A percentile compares a stretch with the other conserved stretches of the same genome.
Evolutionary conservation across 2,888 invertebrate genomes (phyloP).

Genomic region (Troides oblongomaculatus): DNA sequence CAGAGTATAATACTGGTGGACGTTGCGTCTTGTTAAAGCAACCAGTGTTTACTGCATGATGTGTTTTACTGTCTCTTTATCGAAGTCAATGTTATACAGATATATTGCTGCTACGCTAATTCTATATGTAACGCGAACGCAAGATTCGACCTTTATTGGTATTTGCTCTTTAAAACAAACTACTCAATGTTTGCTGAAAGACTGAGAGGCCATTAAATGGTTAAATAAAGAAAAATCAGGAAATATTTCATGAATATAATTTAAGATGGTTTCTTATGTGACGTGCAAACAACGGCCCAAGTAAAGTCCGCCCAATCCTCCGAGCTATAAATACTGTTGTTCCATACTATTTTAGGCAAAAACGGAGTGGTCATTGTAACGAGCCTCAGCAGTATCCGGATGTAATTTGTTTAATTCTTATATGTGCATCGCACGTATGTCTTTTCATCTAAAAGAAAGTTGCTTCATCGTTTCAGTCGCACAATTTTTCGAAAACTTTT

Average conservation of each 20-base stretch:
- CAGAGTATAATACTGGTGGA: constrained; percentile 17
- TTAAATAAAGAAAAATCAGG: background rate
- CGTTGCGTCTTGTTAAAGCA: constrained; percentile 45
- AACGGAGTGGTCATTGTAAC: too few relatives aligned
- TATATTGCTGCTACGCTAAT: background rate
- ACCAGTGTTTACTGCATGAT: constrained; percentile 23
- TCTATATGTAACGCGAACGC: background rate
- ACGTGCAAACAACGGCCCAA: background rate
- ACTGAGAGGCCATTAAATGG: constrained; percentile 5
- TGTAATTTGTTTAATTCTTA: too few relatives aligned
- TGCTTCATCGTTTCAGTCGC: too few relatives aligned
- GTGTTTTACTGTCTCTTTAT: background rate
- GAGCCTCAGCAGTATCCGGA: too few relatives aligned
- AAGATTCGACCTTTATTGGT: constrained; percentile 20
- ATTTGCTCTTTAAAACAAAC: constrained; percentile 11
- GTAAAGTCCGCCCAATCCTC: background rate
- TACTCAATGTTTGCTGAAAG: constrained; percentile 24
- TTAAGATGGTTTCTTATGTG: background rate
- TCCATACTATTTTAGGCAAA: too few relatives aligned
- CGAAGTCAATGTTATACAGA: background rate
- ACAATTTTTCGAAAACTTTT: too few relatives aligned
- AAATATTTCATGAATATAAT: background rate
- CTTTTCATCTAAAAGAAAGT: too few relatives aligned
- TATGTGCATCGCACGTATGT: too few relatives aligned
- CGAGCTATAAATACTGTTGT: background rate